These are phyloP conservation scores for Nyctibius bracteatus DNA, from an alignment of 2,113 vertebrate genomes.

Conservation along the genomic window DNA sequence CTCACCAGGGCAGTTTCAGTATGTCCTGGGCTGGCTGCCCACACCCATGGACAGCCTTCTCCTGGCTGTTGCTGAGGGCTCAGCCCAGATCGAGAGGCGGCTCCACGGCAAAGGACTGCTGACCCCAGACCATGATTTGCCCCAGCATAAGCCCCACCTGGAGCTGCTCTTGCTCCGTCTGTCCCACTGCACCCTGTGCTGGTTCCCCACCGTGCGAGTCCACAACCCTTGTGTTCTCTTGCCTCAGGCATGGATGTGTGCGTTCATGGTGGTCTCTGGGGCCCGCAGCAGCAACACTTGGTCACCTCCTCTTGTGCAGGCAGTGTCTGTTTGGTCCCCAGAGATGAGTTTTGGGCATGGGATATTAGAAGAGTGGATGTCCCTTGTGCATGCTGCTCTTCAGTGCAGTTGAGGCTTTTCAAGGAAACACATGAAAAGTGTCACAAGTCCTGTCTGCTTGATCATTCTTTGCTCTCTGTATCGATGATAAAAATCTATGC, in stretches of 20 bases:
- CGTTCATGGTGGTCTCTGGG: neutral
- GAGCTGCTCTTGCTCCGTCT: neutral
- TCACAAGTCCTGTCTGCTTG: neutral
- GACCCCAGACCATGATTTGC: neutral
- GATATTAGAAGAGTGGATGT: fast-evolving
- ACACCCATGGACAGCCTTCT: neutral
- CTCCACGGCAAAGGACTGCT: neutral
- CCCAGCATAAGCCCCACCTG: neutral
- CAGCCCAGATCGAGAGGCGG: fast-evolving
- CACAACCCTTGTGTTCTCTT: no score
- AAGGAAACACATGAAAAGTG: neutral
- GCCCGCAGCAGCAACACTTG: neutral
- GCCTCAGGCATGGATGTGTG: fast-evolving
- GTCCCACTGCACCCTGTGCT: neutral
- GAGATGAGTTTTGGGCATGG: neutral
- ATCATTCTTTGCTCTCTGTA: neutral
- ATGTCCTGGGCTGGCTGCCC: neutral
- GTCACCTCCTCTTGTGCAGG: neutral
- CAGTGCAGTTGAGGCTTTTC: neutral
- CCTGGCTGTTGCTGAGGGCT: no score
- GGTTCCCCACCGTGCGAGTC: neutral
- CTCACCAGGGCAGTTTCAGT: no score
- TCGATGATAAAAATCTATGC: neutral
- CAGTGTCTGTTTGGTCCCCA: neutral
- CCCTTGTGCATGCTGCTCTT: fast-evolving